Evolutionary conservation across 1,140 invertebrate species (phyloP), one percentile per base, ranked within the genome.

Genomic region (Anagrus nilaparvatae): DNA sequence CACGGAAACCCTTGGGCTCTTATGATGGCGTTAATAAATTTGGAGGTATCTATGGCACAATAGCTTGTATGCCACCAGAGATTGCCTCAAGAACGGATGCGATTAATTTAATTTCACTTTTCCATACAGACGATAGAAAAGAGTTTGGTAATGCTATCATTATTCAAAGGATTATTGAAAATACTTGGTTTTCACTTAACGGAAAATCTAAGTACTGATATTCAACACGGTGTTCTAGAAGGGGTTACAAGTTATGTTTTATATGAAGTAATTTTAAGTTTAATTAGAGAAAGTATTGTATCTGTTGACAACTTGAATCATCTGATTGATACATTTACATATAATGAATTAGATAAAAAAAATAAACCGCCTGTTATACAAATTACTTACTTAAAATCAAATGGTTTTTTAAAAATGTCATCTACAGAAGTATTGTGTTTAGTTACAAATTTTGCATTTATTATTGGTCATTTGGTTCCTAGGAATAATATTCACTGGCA

Each of bases 1-100:
- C 40, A 7, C 36, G 48, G 5, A 49, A 49, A 29, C 28, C 21
- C 13, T 14, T 46, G 2, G 36, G 41, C 16, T 40, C 30, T 29
- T 23, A 43, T 16, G 43, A 27, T 28, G 42, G 38, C n/a, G 27
- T 19, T 4, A 27, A 27, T 2, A 39, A 39, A 23, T 39, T 39
- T 12, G 37, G 16, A 12, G 25, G 7, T 19, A 3, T 29, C n/a
- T 39, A 39, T 29, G 28, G 6, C 9, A 4, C 31, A 18, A 5
- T 33, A n/a, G 14, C 31, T 5, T 33, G 14, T 14, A 10, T 33
- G 3, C 31, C 31, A 6, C 18, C 18, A 10, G 5, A n/a, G 16
- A 30, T 30, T 30, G 12, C n/a, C 10, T 31, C 31, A 6, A 9
- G 19, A 33, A 18, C 19, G 14, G 18, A 33, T 16, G 19, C 16